phyloP scores from a whole-genome alignment of 2,113 vertebrate genomes.

The Noctilio leporinus region DNA sequence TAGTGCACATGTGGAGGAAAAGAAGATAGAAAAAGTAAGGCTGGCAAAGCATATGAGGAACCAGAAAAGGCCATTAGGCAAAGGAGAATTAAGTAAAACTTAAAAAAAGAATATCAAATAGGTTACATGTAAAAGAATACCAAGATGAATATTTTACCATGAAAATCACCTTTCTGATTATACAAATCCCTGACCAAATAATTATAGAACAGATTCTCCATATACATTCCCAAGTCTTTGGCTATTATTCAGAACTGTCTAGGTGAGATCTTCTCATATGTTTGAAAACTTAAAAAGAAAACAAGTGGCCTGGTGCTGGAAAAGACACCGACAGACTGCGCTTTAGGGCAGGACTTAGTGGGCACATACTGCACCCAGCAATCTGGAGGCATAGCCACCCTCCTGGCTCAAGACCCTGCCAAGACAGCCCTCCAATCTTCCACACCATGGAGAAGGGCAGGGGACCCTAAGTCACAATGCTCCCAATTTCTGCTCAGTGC shows the following conservation, averaged over 20 bases:
- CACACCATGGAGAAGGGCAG: neutral
- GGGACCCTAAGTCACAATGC: neutral
- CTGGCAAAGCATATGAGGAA: neutral
- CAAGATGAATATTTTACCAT: neutral
- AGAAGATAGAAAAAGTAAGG: neutral
- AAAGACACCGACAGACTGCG: neutral
- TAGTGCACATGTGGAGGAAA: neutral
- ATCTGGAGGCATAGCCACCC: neutral
- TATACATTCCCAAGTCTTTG: neutral
- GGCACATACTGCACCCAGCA: fast-evolving
- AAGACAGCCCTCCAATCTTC: neutral
- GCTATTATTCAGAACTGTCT: neutral
- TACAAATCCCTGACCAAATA: neutral
- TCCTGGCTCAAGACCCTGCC: neutral
- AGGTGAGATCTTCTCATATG: neutral
- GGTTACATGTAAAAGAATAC: neutral
- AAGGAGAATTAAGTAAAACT: neutral
- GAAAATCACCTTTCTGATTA: neutral
- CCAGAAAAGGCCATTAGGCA: neutral
- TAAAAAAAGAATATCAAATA: neutral
- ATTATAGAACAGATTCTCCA: neutral
- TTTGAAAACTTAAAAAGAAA: neutral
- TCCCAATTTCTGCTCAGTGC: neutral
- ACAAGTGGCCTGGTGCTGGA: neutral
- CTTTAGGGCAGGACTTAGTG: neutral